A percentile compares a stretch with the other conserved stretches of the same genome.
phyloP scores from a whole-genome alignment of 2,797 vertebrate species.

The Coregonus ussuriensis region DNA sequence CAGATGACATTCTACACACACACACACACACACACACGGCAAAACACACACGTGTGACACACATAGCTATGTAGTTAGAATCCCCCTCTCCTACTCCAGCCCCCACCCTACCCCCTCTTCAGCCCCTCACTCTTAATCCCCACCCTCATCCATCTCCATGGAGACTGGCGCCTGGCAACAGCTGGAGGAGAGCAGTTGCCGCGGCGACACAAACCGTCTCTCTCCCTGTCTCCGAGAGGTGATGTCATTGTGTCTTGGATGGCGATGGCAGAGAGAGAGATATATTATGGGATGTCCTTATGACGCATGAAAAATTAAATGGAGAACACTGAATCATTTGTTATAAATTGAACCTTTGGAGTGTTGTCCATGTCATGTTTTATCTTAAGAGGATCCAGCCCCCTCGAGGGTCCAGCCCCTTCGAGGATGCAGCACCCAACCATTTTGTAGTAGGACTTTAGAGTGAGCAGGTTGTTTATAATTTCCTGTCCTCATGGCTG shows the following conservation, averaged over 20 bases:
- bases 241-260: conserved; percentile 65
- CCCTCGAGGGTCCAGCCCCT: not conserved
- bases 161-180: conserved; percentile 80
- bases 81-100: not conserved
- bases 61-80: conserved; percentile 7
- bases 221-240: conserved; percentile 47
- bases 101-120: conserved; percentile 25
- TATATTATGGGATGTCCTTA: conserved; percentile 48
- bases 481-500: conserved; percentile 28
- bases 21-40: conserved; percentile 10
- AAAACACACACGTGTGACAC: conserved; percentile 15
- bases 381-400: not conserved
- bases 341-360: not conserved
- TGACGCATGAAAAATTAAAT: conserved; percentile 25
- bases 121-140: conserved; percentile 33
- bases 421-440: not conserved
- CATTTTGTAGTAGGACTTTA: not conserved
- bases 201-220: conserved; percentile 62
- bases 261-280: conserved; percentile 37
- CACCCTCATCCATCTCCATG: conserved; percentile 71
- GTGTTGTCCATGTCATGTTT: not conserved
- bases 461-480: not conserved
- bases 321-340: not conserved
- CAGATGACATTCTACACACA: conserved; percentile 38
- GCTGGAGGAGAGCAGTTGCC: conserved; percentile 75